These are phyloP conservation scores for Trichoplusia ni DNA, from an alignment of 1,140 invertebrate genomes.

Conservation along the genomic window DNA sequence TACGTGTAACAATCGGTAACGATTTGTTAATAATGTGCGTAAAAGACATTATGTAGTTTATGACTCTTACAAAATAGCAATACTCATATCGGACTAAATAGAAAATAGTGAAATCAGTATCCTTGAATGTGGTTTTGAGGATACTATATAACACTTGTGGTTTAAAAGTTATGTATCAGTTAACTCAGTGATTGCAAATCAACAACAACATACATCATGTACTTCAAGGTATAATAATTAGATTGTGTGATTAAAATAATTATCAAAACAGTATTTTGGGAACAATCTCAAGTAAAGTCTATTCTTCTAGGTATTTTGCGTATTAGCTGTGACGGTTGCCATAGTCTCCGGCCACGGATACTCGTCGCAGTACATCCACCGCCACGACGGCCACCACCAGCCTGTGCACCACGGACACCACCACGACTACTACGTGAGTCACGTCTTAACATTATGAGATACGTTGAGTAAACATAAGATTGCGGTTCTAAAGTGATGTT, in stretches of 20 bases:
- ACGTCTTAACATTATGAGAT: no score
- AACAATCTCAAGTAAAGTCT: no score
- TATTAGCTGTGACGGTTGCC: constrained; percentile 38
- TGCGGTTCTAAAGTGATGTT: neutral
- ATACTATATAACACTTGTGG: constrained; percentile 64
- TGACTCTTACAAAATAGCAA: neutral
- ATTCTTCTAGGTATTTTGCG: constrained; percentile 57
- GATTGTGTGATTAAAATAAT: no score
- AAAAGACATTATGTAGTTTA: no score
- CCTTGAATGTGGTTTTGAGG: constrained; percentile 55
- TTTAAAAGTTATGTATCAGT: constrained; percentile 57
- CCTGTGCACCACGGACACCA: constrained; percentile 33
- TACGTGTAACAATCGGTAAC: no score
- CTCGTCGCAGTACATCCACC: constrained; percentile 58
- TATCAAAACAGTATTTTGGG: no score
- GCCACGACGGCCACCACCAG: constrained; percentile 53
- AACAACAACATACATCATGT: constrained; percentile 20
- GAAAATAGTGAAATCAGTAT: constrained; percentile 60
- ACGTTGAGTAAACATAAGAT: neutral
- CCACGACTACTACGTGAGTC: constrained; percentile 35
- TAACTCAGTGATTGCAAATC: neutral
- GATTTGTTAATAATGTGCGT: no score
- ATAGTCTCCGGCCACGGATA: constrained; percentile 43
- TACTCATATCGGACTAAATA: constrained; percentile 31
- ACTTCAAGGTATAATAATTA: constrained; percentile 30